Evolutionary conservation across 2,113 vertebrate genomes (phyloP).

Genomic region (Circaetus gallicus): DNA sequence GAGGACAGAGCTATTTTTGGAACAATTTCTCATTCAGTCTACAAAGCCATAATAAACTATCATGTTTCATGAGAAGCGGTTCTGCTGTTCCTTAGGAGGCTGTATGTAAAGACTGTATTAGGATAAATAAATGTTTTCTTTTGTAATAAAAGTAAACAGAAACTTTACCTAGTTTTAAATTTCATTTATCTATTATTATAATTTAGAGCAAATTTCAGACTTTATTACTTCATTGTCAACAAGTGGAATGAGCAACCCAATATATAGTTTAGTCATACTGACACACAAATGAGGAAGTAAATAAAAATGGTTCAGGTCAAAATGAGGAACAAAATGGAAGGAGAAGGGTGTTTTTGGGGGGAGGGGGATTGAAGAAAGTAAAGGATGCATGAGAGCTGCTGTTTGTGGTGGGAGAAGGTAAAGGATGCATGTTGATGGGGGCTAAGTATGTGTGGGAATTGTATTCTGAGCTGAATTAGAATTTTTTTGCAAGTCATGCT

Average conservation of each 20-base stretch:
- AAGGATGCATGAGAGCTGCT: background rate
- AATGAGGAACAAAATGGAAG: background rate
- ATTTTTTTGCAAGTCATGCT: background rate
- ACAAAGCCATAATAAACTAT: background rate
- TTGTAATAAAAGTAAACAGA: background rate
- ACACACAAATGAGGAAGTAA: background rate
- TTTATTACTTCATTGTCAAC: background rate
- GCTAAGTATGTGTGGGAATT: background rate
- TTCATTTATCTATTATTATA: background rate
- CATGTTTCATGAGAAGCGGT: background rate
- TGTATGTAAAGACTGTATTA: background rate
- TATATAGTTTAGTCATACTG: background rate
- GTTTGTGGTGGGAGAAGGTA: background rate
- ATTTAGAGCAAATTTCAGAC: background rate
- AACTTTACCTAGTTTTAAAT: background rate
- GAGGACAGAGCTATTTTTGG: background rate
- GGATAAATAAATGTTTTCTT: background rate
- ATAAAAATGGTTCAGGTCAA: background rate
- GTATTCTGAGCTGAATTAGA: background rate
- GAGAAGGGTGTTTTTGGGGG: background rate
- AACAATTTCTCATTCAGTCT: background rate
- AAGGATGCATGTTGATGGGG: background rate
- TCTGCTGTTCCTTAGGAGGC: background rate
- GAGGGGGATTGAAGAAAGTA: background rate
- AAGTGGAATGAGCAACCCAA: background rate